phyloP scores from a whole-genome alignment of 2,888 invertebrate species.

The Heteropelma amictum region DNA sequence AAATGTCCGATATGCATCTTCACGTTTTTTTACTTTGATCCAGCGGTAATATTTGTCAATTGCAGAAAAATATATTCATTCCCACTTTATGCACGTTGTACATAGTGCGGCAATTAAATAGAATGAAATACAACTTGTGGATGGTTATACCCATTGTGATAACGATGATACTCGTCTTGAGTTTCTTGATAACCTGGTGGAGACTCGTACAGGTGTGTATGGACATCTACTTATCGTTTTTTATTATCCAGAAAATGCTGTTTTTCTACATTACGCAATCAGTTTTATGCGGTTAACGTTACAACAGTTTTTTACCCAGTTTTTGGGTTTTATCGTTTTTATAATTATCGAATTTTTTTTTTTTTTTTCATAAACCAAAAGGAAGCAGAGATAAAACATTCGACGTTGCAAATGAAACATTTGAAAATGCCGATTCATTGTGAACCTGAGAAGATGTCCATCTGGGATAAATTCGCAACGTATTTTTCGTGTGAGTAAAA shows the following conservation, averaged over 20 bases:
- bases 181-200: conserved; percentile 66
- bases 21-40: too few species aligned
- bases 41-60: not conserved
- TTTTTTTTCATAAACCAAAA: conserved; percentile 41
- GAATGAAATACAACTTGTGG: not conserved
- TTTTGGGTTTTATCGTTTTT: not conserved
- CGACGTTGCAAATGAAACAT: conserved; percentile 61
- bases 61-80: not conserved
- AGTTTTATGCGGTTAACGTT: too few species aligned
- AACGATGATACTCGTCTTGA: not conserved
- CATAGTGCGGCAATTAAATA: not conserved
- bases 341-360: not conserved
- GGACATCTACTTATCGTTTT: too few species aligned
- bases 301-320: too few species aligned
- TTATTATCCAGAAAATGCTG: too few species aligned
- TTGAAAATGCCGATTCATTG: conserved; percentile 66
- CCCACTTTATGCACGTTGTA: not conserved
- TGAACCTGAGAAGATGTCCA: conserved; percentile 63
- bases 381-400: conserved; percentile 68
- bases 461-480: conserved; percentile 54
- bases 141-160: not conserved
- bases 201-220: conserved; percentile 67
- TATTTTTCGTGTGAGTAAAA: conserved; percentile 57
- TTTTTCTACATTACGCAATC: too few species aligned
- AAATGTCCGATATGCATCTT: too few species aligned